Evolutionary conservation across 1,140 invertebrate genomes (phyloP), one percentile per base, ranked within the genome.

Genomic region (Calephelis virginiensis): DNA sequence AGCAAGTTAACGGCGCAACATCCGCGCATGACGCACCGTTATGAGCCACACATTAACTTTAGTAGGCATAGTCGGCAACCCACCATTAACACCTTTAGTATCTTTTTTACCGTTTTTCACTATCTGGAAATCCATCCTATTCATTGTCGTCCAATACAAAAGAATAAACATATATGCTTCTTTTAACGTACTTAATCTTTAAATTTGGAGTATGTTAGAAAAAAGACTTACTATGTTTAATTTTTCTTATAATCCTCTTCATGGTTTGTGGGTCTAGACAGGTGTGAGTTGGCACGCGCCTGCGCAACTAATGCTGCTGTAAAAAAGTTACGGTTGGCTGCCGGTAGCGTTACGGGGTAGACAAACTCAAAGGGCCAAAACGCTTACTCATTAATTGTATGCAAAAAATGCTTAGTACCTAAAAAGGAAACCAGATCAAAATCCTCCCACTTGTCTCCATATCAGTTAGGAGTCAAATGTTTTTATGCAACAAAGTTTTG

Each of bases 211-310:
- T 63, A 66, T 46, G 40, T 43, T 7, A 43, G 63, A 66, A 63
- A 68, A 70, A 11, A 46, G 66, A 87, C 86, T 87, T 50, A 89
- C 86, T 87, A 46, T 82, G 70, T 66, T 74, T 77, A 14, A 86
- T 63, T 68, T 71, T 85, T 59, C 70, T 76, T 61, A 89, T 69
- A 72, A 84, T 76, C 64, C 75, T 85, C 78, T 81, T 86, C 86
- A 89, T 89, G 66, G 59, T 69, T 38, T 0, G 8, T 59, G 17
- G 12, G 7, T 59, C 37, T 59, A 37, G 67, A 64, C 80, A 87
- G 81, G 82, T 86, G 83, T 75, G 66, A 61, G 61, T 67, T 69
- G 78, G 80, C 83, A 82, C 81, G 83, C 82, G 84, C 75, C 37
- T 76, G 70, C 67, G 12, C 56, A 59, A 63, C 76, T 73, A 85